Base-by-base conservation (phyloP, 2,888 invertebrate genomes). In the Busseola fusca region DNA sequence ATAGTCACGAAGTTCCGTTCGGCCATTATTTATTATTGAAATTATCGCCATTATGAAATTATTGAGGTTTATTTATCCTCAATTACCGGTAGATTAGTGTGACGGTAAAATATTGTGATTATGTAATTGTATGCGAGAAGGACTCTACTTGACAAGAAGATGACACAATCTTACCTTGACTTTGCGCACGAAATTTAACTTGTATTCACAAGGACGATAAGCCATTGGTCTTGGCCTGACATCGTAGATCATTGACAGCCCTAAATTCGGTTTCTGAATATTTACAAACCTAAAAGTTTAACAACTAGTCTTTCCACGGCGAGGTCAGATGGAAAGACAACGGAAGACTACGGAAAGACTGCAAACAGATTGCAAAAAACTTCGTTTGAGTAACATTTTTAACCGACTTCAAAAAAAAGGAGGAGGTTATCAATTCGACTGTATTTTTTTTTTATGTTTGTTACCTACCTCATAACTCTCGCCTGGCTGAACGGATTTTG, bases 1-100 rank as follows among this genome's bases (percentile, higher is more conserved):
- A 71, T 30, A 74, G 84, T 83, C 84, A 83, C 84, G 84, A 79
- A 58, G 56, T 81, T 72, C 37, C 27, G 30, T 81, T 67, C 18
- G 48, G 56, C 37, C 34, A 52, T 70, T 76, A 78, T 78, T 82
- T 82, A 80, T 74, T 81, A 79, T 72, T 72, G 63, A 81, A 81
- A 81, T 79, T 65, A 63, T 69, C 62, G 80, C 58, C 14, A 79
- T 81, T 82, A 67, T 72, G 45, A 69, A 74, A 72, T 82, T 74
- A 75, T 64, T 62, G 70, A 54, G 58, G n/a, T 59, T 78, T 80
- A 59, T 69, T 57, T 78, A 70, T 63, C 65, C 58, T 78, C 65
- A 59, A 78, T 78, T 21, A 72, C 1, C 34, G 25, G 16, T 57
- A 52, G 54, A 68, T 68, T 76, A 40, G 21, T n/a, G n/a, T 64